phyloP scores from a whole-genome alignment of 1,140 invertebrate species.

The Papilio polytes region DNA sequence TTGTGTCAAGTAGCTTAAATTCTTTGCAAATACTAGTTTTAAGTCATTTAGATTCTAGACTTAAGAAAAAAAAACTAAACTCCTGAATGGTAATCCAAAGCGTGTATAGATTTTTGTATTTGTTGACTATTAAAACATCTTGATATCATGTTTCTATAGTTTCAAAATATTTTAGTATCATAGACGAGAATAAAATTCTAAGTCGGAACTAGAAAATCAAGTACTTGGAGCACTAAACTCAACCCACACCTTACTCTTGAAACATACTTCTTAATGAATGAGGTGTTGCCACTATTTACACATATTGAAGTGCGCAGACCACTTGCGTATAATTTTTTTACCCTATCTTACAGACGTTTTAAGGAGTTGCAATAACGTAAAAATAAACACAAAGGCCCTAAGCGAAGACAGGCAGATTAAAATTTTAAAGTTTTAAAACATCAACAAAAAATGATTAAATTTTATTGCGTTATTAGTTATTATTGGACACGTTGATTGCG shows the following conservation, averaged over 20 bases:
- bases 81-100: too few relatives aligned
- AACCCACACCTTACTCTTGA: not conserved
- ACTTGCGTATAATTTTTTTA: not conserved
- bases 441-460: not conserved
- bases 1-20: not conserved
- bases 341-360: not conserved
- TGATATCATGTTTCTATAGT: too few relatives aligned
- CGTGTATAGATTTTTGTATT: too few relatives aligned
- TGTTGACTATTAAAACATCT: too few relatives aligned
- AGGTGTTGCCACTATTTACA: not conserved
- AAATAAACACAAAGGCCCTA: not conserved
- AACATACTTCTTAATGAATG: not conserved
- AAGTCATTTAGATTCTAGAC: not conserved
- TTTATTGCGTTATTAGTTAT: constrained; percentile 5
- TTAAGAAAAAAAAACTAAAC: not conserved
- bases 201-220: not conserved
- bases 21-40: not conserved
- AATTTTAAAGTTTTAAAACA: not conserved
- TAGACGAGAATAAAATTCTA: not conserved
- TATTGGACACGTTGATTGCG: not conserved
- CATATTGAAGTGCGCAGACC: not conserved
- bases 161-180: too few relatives aligned
- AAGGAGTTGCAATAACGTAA: not conserved
- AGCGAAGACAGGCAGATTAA: not conserved
- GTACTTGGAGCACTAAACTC: not conserved